These are phyloP conservation scores for Danio tinwini DNA, from an alignment of 2,797 vertebrate species.

Conservation along the genomic window DNA sequence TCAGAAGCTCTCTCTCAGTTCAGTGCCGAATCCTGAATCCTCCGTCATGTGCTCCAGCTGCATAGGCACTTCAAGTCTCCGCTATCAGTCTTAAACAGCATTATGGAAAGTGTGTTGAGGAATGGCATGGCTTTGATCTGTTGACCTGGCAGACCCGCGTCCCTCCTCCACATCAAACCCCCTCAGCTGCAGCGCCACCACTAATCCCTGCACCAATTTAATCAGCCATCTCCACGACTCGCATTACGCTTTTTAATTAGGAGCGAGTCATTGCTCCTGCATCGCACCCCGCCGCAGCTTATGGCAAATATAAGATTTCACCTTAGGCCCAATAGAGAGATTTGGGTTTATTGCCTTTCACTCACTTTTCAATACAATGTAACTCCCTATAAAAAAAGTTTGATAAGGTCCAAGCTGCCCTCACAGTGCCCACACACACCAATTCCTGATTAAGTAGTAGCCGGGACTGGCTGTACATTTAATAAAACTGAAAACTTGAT, in stretches of 20 bases:
- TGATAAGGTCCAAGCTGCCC: neutral
- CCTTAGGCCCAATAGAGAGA: constrained; percentile 11
- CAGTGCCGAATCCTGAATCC: constrained; percentile 23
- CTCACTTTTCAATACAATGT: constrained; percentile 14
- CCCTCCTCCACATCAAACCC: constrained; percentile 45
- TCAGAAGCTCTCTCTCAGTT: neutral
- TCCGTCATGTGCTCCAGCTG: constrained; percentile 26
- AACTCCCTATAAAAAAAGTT: neutral
- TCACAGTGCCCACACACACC: neutral
- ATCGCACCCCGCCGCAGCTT: constrained; percentile 42
- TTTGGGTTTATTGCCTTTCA: constrained; percentile 6
- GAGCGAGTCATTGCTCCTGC: constrained; percentile 40
- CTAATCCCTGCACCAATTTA: constrained; percentile 55
- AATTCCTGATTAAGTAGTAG: neutral
- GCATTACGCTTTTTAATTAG: constrained; percentile 57
- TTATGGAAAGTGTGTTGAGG: constrained; percentile 48
- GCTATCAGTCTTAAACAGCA: constrained; percentile 32
- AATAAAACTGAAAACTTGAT: neutral
- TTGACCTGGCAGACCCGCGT: constrained; percentile 52
- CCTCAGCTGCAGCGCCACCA: constrained; percentile 47
- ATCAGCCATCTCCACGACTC: constrained; percentile 52
- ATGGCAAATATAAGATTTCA: constrained; percentile 43
- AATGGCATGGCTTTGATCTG: constrained; percentile 56
- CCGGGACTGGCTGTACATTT: neutral
- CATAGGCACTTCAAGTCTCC: neutral